Conservation (phyloP, 2,113 vertebrate genomes). For the Hypocryptadius cinnamomeus region DNA sequence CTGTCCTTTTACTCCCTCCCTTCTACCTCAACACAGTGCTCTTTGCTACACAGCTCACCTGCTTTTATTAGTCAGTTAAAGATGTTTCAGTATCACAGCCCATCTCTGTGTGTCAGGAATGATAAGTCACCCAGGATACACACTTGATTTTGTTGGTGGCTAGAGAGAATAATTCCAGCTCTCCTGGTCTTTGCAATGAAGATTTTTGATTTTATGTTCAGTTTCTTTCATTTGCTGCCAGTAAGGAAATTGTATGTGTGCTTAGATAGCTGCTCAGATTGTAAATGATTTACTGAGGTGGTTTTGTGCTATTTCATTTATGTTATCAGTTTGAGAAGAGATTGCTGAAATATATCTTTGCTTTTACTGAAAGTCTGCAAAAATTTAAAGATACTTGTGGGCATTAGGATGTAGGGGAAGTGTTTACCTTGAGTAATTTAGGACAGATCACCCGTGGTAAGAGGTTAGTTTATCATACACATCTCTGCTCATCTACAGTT, state of each 20-base stretch:
- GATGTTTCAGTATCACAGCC: not conserved
- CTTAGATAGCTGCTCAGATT: conserved; percentile 16
- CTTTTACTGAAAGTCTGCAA: conserved; percentile 16
- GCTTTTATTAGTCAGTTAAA: not conserved
- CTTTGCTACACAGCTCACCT: not conserved
- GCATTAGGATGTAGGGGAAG: not conserved
- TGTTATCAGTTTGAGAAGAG: not conserved
- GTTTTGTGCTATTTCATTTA: conserved; percentile 10
- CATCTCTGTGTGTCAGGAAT: not conserved
- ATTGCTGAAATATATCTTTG: not conserved
- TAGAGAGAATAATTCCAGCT: not conserved
- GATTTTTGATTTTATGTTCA: not conserved
- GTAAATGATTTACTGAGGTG: conserved; percentile 7
- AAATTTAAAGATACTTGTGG: not conserved
- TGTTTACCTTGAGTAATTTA: not conserved
- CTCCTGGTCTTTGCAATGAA: not conserved
- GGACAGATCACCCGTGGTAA: not conserved
- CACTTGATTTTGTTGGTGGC: not conserved
- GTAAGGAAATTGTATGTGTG: not conserved
- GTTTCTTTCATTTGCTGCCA: conserved; percentile 29
- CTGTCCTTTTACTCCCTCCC: not conserved
- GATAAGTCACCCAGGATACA: not conserved
- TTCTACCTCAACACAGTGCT: not conserved
- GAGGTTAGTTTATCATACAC: not conserved
- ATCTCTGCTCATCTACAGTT: not conserved